Base-by-base conservation (phyloP, 2,888 invertebrate genomes). In the Eilema depressum region DNA sequence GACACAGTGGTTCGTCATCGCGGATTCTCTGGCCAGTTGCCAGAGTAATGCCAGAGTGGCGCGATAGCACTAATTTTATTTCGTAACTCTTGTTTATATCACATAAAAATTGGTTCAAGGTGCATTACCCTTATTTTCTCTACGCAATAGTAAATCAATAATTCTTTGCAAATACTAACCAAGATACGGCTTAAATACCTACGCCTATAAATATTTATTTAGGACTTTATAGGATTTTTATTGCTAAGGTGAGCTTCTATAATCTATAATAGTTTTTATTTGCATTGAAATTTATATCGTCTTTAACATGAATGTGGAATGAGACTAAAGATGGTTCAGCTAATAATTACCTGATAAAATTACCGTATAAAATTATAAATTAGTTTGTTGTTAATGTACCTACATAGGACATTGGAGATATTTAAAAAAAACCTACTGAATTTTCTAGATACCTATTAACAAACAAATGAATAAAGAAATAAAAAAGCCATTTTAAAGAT, bases 1-100 rank as follows among this genome's bases (percentile, higher is more conserved):
- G 92, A 93, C 92, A 91, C 71, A 83, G 83, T 79, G 83, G 86
- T 88, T 86, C 87, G 89, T 92, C 90, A 89, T 89, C 75, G 79
- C 80, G 77, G 88, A 89, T 88, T 88, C 84, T 76, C 86, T 93
- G 92, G 93, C 91, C 53, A 47, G 57, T 28, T 74, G 91, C 94
- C 93, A 94, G 84, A 72, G 72, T 79, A 77, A 85, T 86, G 84
- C 78, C 82, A 79, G 66, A 80, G 81, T 86, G 59, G 81, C 86
- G 83, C 86, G 85, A 90, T 90, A 88, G 80, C 86, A 90, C 86
- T 88, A 86, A 91, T 91, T 91, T 93, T 88, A 91, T 93, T 93
- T 91, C 88, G 90, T 91, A 92, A 93, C 90, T 86, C 86, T 76
- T 93, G 93, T 93, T 92, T 93, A 93, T 91, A 90, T 88, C 86